These are phyloP conservation scores for Sinocyclocheilus anshuiensis DNA, from an alignment of 2,113 vertebrate genomes.

Conservation along the genomic window DNA sequence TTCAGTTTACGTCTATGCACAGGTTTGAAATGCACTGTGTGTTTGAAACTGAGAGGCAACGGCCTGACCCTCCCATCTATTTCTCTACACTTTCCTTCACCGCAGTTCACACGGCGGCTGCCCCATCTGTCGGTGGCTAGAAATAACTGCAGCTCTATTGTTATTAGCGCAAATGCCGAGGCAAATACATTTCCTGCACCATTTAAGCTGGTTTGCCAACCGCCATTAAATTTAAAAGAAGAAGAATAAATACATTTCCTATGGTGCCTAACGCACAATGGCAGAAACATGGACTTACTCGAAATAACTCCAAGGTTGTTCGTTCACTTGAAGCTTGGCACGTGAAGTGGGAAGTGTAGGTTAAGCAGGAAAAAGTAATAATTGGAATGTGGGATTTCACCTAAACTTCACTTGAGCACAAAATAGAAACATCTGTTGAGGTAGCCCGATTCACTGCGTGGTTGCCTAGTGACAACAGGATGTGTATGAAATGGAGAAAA, in stretches of 20 bases:
- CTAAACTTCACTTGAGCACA: not conserved
- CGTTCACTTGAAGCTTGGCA: not conserved
- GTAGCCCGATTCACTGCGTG: not conserved
- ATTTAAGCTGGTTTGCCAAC: too few relatives aligned
- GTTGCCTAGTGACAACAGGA: slow-evolving; percentile 60
- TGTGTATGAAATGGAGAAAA: slow-evolving; percentile 39
- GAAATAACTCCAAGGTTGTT: not conserved
- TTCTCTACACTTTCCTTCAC: slow-evolving; percentile 46
- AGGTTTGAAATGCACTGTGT: slow-evolving; percentile 60
- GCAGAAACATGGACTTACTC: not conserved
- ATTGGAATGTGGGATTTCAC: not conserved
- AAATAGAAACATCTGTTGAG: slow-evolving; percentile 13
- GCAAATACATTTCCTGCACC: not conserved
- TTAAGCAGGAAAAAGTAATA: not conserved
- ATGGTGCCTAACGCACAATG: not conserved
- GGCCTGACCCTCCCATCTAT: slow-evolving; percentile 66
- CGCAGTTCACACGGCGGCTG: slow-evolving; percentile 13
- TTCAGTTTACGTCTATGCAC: slow-evolving; percentile 57
- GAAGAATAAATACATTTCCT: not conserved
- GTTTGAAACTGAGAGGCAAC: slow-evolving; percentile 60
- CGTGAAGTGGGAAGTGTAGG: not conserved
- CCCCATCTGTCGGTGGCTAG: slow-evolving; percentile 53
- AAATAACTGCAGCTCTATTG: slow-evolving; percentile 12
- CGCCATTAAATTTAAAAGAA: too few relatives aligned
- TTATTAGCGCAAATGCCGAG: not conserved